A percentile compares a stretch with the other conserved stretches of the same genome.
Conservation (phyloP, 2,797 vertebrate species). For the Acipenser transmontanus region DNA sequence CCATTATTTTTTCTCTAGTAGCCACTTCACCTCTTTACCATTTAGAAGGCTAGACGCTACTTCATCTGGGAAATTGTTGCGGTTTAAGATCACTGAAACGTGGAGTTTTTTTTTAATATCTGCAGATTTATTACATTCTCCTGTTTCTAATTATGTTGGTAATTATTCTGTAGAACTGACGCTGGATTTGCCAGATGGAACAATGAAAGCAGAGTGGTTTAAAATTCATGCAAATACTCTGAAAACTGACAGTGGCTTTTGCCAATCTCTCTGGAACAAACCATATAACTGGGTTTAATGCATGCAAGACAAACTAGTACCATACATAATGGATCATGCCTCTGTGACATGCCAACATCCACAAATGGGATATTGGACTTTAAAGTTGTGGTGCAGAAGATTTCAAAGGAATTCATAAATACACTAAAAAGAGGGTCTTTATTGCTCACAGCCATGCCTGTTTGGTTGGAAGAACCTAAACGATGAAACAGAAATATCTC, state of each 20-base stretch:
- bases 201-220: constrained; percentile 30
- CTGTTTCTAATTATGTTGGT: constrained; percentile 59
- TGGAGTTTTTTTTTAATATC: constrained; percentile 34
- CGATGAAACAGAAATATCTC: too few relatives aligned
- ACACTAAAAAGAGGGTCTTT: not conserved
- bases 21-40: constrained; percentile 55
- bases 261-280: not conserved
- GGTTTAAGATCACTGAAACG: constrained; percentile 51
- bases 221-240: constrained; percentile 20
- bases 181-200: constrained; percentile 31
- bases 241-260: not conserved
- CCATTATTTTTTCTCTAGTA: constrained; percentile 29
- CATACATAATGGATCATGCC: not conserved
- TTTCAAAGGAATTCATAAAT: not conserved
- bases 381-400: constrained; percentile 21
- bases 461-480: not conserved
- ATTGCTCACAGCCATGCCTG: not conserved
- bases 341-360: constrained; percentile 29
- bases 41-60: constrained; percentile 65
- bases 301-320: not conserved
- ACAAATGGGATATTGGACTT: constrained; percentile 23
- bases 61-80: constrained; percentile 56
- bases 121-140: constrained; percentile 44
- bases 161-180: constrained; percentile 35
- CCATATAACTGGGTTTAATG: not conserved